phyloP scores from a whole-genome alignment of 2,888 invertebrate species.

The Rhingia campestris region DNA sequence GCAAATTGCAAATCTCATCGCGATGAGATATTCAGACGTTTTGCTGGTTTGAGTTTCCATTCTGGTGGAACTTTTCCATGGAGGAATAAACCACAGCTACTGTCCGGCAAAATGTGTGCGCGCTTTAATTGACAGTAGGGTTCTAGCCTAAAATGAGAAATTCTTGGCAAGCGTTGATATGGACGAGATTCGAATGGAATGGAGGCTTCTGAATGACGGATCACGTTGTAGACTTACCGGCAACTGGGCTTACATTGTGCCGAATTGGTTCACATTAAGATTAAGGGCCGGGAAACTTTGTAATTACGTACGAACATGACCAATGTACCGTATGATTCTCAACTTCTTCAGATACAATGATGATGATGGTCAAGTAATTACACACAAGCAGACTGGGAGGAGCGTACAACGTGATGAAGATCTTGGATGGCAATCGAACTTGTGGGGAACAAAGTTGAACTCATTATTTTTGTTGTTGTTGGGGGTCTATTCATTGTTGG shows the following conservation, averaged over 20 bases:
- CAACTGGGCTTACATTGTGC: conserved; percentile 63
- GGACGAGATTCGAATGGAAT: conserved; percentile 46
- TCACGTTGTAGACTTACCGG: conserved; percentile 44
- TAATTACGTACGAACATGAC: conserved; percentile 38
- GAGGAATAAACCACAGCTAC: conserved; percentile 40
- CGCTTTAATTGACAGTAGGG: conserved; percentile 67
- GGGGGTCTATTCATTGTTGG: background rate
- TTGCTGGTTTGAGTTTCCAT: background rate
- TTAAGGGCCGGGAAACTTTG: conserved; percentile 60
- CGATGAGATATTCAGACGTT: conserved; percentile 13
- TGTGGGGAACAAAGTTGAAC: conserved; percentile 55
- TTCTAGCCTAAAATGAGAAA: conserved; percentile 49
- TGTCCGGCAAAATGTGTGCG: conserved; percentile 54
- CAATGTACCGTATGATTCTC: conserved; percentile 16
- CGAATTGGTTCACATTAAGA: conserved; percentile 68
- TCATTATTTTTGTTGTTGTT: conserved; percentile 57
- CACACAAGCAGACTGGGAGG: conserved; percentile 3
- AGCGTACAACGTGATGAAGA: conserved; percentile 63
- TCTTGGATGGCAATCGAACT: conserved; percentile 47
- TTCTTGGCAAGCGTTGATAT: conserved; percentile 39
- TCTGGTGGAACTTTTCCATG: conserved; percentile 44
- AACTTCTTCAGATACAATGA: conserved; percentile 44
- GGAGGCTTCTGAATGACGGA: conserved; percentile 48
- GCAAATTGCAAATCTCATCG: conserved; percentile 70
- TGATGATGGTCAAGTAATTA: conserved; percentile 65